phyloP scores from a whole-genome alignment of 1,140 invertebrate species.

The Rhizoglyphus robini region DNA sequence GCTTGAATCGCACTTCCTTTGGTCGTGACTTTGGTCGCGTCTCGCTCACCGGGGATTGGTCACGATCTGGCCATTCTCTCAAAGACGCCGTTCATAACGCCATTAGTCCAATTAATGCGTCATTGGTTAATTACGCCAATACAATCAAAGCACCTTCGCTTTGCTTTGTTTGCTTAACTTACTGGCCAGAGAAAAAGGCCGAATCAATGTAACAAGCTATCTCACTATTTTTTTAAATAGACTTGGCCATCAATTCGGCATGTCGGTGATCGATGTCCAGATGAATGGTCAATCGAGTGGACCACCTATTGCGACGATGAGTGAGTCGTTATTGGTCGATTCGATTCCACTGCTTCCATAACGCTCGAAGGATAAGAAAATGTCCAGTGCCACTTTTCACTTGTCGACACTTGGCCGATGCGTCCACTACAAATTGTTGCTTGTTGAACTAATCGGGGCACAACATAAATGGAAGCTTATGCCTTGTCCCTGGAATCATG shows the following conservation, averaged over 20 bases:
- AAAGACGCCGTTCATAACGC: background rate
- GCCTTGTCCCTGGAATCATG: background rate
- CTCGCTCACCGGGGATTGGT: background rate
- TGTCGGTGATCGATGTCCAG: background rate
- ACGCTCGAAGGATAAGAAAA: background rate
- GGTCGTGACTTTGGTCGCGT: conserved; percentile 10
- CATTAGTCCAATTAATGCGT: no score
- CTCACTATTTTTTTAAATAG: no score
- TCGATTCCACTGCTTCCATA: background rate
- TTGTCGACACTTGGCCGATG: no score
- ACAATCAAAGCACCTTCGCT: background rate
- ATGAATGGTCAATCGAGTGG: background rate
- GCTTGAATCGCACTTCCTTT: no score
- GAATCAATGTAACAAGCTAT: no score
- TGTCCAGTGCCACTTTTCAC: no score
- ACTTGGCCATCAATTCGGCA: no score
- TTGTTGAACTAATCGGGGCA: background rate
- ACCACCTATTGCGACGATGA: conserved; percentile 12
- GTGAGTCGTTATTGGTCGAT: conserved; percentile 7
- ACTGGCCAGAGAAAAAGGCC: background rate
- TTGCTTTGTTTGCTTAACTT: background rate
- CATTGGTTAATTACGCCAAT: no score
- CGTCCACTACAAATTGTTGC: background rate
- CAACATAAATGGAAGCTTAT: conserved; percentile 8
- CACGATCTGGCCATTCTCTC: background rate